A percentile compares a stretch with the other conserved stretches of the same genome.
Evolutionary conservation across 37 sponge, comb jelly and placozoan genomes (phyloP).

Genomic region (Theonella swinhoei): DNA sequence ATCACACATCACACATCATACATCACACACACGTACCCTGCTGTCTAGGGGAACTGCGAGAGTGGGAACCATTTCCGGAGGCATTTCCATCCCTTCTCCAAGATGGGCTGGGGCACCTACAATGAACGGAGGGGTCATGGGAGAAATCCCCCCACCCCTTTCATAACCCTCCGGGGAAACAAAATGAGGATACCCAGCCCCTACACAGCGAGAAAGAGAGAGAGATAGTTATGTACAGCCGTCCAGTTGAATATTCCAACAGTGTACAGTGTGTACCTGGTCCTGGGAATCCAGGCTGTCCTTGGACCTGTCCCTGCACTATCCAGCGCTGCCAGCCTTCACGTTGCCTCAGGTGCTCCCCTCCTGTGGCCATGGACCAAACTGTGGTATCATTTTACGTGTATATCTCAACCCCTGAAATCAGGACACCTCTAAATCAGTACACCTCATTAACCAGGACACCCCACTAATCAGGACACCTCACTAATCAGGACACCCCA

Average conservation of each 20-base stretch:
- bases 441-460: too few relatives aligned
- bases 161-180: neutral
- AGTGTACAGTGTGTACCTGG: too few relatives aligned
- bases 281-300: neutral
- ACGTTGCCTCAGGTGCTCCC: conserved; percentile 66
- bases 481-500: too few relatives aligned
- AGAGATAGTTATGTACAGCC: neutral
- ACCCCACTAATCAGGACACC: too few relatives aligned
- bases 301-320: conserved; percentile 1
- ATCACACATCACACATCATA: too few relatives aligned
- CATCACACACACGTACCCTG: too few relatives aligned
- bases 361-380: conserved; percentile 8
- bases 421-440: too few relatives aligned
- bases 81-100: neutral
- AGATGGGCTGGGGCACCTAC: neutral
- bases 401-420: too few relatives aligned
- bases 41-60: neutral
- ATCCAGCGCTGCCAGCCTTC: conserved; percentile 86
- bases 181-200: neutral
- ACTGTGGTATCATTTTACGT: too few relatives aligned
- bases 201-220: neutral
- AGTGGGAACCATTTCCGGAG: neutral
- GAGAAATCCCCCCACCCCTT: neutral
- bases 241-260: too few relatives aligned
- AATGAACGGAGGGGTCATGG: neutral